Base-by-base conservation (phyloP, 1,140 invertebrate species). In the Oryzaephilus surinamensis region DNA sequence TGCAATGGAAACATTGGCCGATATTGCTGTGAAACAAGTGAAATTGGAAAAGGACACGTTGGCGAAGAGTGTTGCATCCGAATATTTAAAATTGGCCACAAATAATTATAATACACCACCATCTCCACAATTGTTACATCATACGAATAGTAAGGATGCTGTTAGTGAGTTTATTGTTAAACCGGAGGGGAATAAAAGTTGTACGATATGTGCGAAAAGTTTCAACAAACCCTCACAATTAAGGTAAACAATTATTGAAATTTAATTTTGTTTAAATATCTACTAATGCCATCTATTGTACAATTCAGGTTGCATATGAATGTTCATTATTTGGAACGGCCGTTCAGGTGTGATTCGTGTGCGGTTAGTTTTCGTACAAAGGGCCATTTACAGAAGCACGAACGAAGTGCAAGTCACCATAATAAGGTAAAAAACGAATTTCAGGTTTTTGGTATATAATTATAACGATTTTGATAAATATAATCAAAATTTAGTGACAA, bases 271-370 rank as follows among this genome's bases (percentile, higher is more conserved):
- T 20, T 8, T 20, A 5, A 5, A 8, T 20, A 4, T 20, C 19
- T 20, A 4, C 19, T 20, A 20, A 4, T 20, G 19, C 4, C 4
- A 20, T 20, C 19, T 24, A n/a, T 24, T 43, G 6, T 17, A 26
- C 4, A n/a, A n/a, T 56, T 32, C 31, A 60, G 60, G 36, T 68
- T 96, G 31, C 93, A 97, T 65, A 83, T 93, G 58, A 96, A 96
- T 62, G 94, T 94, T 53, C 93, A 97, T 64, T 94, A 92, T 54
- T 83, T 97, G 65, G 92, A 96, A 58, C 73, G 89, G 30, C 88
- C 88, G 35, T 95, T 85, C 54, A 74, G 85, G 40, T 96, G 91
- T 61, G 87, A 93, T 49, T 77, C 84, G 5, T 96, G 92, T 62
- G 84, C 81, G 15, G 83, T 92, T 16, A 89, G 84, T 43, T 94